Evolutionary conservation across 1,140 invertebrate species (phyloP).

Genomic region (Anthonomus grandis): DNA sequence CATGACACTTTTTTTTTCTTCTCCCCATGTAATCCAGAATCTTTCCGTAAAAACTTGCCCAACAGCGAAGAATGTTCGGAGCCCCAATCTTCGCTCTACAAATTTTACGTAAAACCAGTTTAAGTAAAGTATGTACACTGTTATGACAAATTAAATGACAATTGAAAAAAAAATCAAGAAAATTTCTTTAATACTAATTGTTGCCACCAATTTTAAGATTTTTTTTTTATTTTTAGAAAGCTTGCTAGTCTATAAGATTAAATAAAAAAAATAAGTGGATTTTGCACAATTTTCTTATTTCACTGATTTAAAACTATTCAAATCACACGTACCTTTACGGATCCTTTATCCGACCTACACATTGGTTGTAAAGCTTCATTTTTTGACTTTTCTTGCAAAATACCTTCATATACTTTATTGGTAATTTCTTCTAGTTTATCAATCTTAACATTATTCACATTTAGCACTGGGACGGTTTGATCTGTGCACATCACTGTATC

Average conservation of each 20-base stretch:
- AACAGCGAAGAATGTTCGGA: slow-evolving; percentile 70
- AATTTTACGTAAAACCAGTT: slow-evolving; percentile 33
- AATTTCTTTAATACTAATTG: no score
- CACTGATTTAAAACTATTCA: no score
- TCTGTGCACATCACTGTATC: background rate
- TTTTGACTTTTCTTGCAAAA: slow-evolving; percentile 66
- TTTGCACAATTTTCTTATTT: background rate
- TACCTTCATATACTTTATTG: slow-evolving; percentile 79
- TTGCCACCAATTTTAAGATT: no score
- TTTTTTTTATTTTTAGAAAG: background rate
- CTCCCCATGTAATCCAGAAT: slow-evolving; percentile 54
- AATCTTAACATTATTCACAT: slow-evolving; percentile 28
- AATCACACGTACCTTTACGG: slow-evolving; percentile 56
- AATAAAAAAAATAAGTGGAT: background rate
- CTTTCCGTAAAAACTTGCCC: slow-evolving; percentile 63
- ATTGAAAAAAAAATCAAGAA: no score
- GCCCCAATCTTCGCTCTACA: slow-evolving; percentile 69
- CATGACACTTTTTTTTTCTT: slow-evolving; percentile 45
- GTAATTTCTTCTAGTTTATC: slow-evolving; percentile 72
- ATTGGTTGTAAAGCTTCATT: slow-evolving; percentile 41
- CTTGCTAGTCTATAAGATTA: no score
- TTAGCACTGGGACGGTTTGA: slow-evolving; percentile 19
- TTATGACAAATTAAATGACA: no score
- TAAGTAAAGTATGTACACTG: slow-evolving; percentile 1
- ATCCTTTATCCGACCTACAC: slow-evolving; percentile 56